A percentile compares a stretch with the other conserved stretches of the same genome.
Conservation (phyloP, 1,140 invertebrate species). For the Gryon sp. region DNA sequence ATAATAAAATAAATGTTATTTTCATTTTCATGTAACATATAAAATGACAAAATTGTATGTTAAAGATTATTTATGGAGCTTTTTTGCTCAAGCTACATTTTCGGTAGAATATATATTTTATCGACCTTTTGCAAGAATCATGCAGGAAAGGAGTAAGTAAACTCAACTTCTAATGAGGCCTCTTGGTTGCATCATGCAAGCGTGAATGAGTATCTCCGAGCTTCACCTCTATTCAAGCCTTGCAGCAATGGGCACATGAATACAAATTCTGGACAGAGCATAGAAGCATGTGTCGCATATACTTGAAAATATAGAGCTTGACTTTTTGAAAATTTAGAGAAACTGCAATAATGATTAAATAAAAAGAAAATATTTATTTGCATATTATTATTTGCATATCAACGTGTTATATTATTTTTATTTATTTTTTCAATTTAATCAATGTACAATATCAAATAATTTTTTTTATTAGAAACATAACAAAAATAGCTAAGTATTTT, state of each 20-base stretch:
- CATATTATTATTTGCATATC: too few relatives aligned
- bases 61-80: too few relatives aligned
- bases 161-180: constrained; percentile 67
- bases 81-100: too few relatives aligned
- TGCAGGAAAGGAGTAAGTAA: constrained; percentile 46
- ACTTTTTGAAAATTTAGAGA: constrained; percentile 4
- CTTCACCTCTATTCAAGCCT: constrained; percentile 57
- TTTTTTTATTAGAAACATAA: too few relatives aligned
- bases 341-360: constrained; percentile 1
- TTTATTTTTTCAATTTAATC: too few relatives aligned
- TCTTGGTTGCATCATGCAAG: constrained; percentile 61
- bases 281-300: constrained; percentile 4
- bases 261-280: constrained; percentile 41
- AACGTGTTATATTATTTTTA: too few relatives aligned
- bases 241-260: constrained; percentile 35
- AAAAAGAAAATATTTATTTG: neutral
- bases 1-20: too few relatives aligned
- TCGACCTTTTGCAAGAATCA: constrained; percentile 31
- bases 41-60: too few relatives aligned
- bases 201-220: constrained; percentile 61
- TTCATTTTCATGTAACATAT: too few relatives aligned
- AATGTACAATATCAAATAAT: too few relatives aligned
- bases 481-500: too few relatives aligned
- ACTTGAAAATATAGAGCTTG: constrained; percentile 31
- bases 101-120: constrained; percentile 17